These are phyloP conservation scores for Ceratotherium simum DNA, from an alignment of 2,113 vertebrate species.

Conservation along the genomic window DNA sequence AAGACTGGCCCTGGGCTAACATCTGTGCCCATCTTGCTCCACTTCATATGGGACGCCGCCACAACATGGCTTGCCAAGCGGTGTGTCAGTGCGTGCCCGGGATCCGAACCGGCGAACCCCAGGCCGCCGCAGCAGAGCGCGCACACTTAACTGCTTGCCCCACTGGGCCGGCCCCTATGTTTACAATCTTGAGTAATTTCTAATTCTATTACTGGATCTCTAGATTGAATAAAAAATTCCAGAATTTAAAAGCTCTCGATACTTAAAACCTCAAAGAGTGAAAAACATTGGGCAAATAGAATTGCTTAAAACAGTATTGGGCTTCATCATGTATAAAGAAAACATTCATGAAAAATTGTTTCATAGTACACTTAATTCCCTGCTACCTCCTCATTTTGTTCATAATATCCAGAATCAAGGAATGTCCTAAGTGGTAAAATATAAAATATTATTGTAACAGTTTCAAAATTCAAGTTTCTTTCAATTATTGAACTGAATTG, in stretches of 20 bases:
- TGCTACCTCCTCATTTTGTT: background rate
- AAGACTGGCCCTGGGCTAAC: too few relatives aligned
- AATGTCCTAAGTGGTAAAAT: background rate
- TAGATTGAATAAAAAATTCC: background rate
- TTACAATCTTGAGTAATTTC: background rate
- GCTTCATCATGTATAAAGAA: background rate
- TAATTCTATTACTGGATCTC: background rate
- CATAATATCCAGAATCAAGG: background rate
- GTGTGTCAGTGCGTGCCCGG: too few relatives aligned
- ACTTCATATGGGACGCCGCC: too few relatives aligned
- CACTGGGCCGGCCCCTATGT: too few relatives aligned
- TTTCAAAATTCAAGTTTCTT: slow-evolving; percentile 22
- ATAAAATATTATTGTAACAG: background rate
- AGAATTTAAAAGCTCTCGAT: background rate
- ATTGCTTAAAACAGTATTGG: background rate
- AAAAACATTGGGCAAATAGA: background rate
- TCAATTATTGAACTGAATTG: background rate
- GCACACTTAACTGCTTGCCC: too few relatives aligned
- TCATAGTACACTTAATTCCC: background rate
- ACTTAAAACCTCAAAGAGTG: background rate
- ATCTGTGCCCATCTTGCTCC: too few relatives aligned
- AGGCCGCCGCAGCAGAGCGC: too few relatives aligned
- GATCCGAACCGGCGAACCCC: too few relatives aligned
- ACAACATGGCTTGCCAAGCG: too few relatives aligned
- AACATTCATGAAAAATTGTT: slow-evolving; percentile 6